These are phyloP conservation scores for Ornithorhynchus anatinus DNA, from an alignment of 2,113 vertebrate species.

Conservation along the genomic window DNA sequence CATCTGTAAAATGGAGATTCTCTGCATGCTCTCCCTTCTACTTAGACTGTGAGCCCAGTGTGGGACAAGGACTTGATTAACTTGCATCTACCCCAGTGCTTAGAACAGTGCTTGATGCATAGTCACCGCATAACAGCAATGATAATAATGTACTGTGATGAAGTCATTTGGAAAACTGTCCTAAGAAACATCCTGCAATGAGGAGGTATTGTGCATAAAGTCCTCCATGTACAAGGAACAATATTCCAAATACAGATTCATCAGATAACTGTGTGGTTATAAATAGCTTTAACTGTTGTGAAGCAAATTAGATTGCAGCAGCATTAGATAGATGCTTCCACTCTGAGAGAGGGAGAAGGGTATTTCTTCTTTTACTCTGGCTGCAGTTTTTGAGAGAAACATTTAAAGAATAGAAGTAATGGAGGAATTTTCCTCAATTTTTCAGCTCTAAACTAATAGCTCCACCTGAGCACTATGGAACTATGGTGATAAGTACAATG, in stretches of 20 bases:
- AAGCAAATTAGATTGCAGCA: background rate
- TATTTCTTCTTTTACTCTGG: background rate
- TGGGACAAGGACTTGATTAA: too few species aligned
- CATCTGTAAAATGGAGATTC: too few species aligned
- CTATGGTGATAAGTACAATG: too few species aligned
- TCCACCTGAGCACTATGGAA: background rate
- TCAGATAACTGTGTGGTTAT: background rate
- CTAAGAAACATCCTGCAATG: background rate
- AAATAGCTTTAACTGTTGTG: background rate
- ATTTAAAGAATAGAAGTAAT: background rate
- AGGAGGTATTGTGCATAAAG: rapidly evolving
- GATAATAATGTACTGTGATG: too few species aligned
- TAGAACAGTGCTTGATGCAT: too few species aligned
- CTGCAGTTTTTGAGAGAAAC: background rate
- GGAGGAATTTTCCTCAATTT: rapidly evolving
- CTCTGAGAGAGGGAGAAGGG: background rate
- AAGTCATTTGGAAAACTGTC: background rate
- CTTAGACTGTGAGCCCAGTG: too few species aligned
- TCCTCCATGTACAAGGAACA: background rate
- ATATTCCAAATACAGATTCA: background rate
- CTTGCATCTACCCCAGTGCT: too few species aligned
- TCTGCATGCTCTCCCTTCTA: too few species aligned
- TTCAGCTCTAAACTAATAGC: background rate
- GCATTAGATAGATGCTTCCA: background rate
- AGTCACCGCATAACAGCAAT: too few species aligned